phyloP scores from a whole-genome alignment of 2,113 vertebrate species.

The Smithornis capensis region DNA sequence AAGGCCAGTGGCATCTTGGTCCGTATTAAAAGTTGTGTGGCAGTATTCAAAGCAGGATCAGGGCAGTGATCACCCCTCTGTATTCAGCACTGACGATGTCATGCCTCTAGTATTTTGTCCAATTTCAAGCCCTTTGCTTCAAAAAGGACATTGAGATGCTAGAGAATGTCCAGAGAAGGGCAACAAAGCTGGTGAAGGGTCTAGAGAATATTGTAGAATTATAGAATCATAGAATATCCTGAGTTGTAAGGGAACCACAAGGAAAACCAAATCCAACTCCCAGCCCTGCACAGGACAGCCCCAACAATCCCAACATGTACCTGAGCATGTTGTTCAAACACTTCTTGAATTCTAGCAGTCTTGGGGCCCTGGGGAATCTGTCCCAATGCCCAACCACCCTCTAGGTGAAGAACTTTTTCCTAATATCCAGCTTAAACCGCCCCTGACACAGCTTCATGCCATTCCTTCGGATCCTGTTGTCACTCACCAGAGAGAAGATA shows the following conservation, averaged over 20 bases:
- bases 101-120: not conserved
- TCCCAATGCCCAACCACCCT: not conserved
- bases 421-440: not conserved
- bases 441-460: not conserved
- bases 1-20: not conserved
- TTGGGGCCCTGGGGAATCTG: not conserved
- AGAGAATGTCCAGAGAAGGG: not conserved
- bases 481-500: not conserved
- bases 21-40: not conserved
- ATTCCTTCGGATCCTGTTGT: not conserved
- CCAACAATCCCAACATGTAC: not conserved
- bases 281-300: not conserved
- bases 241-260: not conserved
- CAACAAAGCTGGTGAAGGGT: not conserved
- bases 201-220: not conserved
- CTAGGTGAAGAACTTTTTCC: not conserved
- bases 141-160: not conserved
- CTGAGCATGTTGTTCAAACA: not conserved
- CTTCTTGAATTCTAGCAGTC: not conserved
- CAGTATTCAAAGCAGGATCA: not conserved
- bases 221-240: accelerated
- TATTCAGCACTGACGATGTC: not conserved
- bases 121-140: not conserved
- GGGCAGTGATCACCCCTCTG: not conserved
- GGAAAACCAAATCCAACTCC: not conserved